Percentiles rank a stretch among this genome's conserved stretches.
Evolutionary conservation across 2,888 invertebrate genomes (phyloP).

Genomic region (Drosophila mimica): DNA sequence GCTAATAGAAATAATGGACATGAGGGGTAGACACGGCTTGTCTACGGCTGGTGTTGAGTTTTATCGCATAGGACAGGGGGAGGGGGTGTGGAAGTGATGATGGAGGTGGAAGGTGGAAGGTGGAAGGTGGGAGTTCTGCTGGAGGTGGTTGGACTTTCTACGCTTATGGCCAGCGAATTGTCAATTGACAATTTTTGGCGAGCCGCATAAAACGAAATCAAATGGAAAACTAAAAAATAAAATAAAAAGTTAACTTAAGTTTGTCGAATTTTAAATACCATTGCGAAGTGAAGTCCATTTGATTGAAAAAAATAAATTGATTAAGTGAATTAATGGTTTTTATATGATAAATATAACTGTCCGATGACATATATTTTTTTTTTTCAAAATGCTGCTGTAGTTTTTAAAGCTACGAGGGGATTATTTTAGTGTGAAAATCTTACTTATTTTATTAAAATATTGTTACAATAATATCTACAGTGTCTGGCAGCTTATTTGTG

Average conservation of each 20-base stretch:
- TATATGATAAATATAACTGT: too few relatives aligned
- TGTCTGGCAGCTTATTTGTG: too few relatives aligned
- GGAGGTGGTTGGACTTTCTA: conserved; percentile 22
- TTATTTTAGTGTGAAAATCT: too few relatives aligned
- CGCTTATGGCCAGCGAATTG: conserved; percentile 68
- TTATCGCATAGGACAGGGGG: conserved; percentile 57
- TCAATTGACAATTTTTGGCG: conserved; percentile 75
- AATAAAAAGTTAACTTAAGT: conserved; percentile 9
- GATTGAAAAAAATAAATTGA: not conserved
- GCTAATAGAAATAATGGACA: conserved; percentile 71
- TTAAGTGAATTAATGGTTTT: not conserved
- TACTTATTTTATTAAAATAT: too few relatives aligned
- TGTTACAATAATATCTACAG: too few relatives aligned
- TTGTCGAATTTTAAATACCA: not conserved
- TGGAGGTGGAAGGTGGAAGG: not conserved
- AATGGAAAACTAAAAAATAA: conserved; percentile 74
- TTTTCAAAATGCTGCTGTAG: not conserved
- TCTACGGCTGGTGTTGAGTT: conserved; percentile 71
- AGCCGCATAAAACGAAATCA: conserved; percentile 74
- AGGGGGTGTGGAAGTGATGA: not conserved
- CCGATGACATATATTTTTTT: too few relatives aligned
- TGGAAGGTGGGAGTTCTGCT: not conserved
- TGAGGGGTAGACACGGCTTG: conserved; percentile 8
- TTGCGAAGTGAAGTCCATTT: not conserved
- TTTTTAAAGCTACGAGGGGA: too few relatives aligned